Conservation (phyloP, 2,888 invertebrate species). For the Tinea semifulvella region DNA sequence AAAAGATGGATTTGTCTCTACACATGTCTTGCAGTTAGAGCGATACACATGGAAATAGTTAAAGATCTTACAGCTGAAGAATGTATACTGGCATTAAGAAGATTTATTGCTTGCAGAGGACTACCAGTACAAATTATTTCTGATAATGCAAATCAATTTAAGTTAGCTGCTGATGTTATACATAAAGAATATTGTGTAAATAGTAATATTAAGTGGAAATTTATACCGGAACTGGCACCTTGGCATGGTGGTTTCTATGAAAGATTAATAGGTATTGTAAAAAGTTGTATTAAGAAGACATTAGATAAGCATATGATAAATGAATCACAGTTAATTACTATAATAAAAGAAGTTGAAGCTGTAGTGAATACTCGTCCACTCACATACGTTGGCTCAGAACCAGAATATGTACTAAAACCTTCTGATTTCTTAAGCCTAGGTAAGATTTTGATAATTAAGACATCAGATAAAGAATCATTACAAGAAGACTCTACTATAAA, state of each 20-base stretch:
- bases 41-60: slow-evolving; percentile 18
- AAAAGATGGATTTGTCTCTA: slow-evolving; percentile 12
- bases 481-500: neutral
- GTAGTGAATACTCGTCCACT: slow-evolving; percentile 19
- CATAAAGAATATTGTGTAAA: slow-evolving; percentile 14
- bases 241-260: slow-evolving; percentile 23
- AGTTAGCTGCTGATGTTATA: slow-evolving; percentile 17
- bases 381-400: slow-evolving; percentile 16
- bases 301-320: slow-evolving; percentile 17
- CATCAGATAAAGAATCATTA: neutral
- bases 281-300: slow-evolving; percentile 18
- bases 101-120: slow-evolving; percentile 14
- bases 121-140: slow-evolving; percentile 16
- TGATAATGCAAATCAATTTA: slow-evolving; percentile 19
- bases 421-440: slow-evolving; percentile 15
- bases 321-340: slow-evolving; percentile 16
- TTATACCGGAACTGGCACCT: slow-evolving; percentile 20
- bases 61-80: slow-evolving; percentile 17
- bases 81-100: slow-evolving; percentile 15
- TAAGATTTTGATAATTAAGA: neutral
- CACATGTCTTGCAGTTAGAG: slow-evolving; percentile 15
- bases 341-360: slow-evolving; percentile 18
- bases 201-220: slow-evolving; percentile 19
- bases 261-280: slow-evolving; percentile 16
- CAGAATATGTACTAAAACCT: slow-evolving; percentile 17